These are phyloP conservation scores for Ceramica pisi DNA, from an alignment of 2,888 invertebrate species.

Conservation along the genomic window DNA sequence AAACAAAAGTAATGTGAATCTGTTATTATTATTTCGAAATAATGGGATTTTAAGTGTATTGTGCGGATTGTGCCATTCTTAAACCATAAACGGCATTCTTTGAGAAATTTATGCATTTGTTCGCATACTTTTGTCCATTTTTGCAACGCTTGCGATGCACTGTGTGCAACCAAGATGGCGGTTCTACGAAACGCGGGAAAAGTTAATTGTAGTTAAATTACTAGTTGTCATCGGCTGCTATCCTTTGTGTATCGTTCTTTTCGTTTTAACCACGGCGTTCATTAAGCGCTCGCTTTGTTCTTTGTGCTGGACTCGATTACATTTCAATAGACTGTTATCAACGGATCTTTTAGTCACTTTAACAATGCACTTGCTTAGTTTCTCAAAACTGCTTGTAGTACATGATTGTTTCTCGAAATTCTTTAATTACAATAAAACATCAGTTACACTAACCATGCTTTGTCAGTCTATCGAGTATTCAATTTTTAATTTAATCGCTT, in stretches of 20 bases:
- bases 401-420: not conserved
- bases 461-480: too few species aligned
- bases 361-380: conserved; percentile 7
- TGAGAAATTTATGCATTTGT: conserved; percentile 18
- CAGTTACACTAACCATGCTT: not conserved
- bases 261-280: conserved; percentile 40
- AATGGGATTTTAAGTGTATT: conserved; percentile 34
- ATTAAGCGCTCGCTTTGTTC: conserved; percentile 31
- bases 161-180: conserved; percentile 26
- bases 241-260: conserved; percentile 26
- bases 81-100: conserved; percentile 28
- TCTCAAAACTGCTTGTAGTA: not conserved
- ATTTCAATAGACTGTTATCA: conserved; percentile 33
- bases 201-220: conserved; percentile 31
- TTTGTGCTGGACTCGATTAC: conserved; percentile 37
- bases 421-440: not conserved
- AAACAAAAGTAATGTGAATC: conserved; percentile 14
- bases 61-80: conserved; percentile 29
- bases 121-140: conserved; percentile 8
- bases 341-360: conserved; percentile 24
- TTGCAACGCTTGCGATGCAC: conserved; percentile 12
- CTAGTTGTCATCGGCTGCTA: conserved; percentile 25
- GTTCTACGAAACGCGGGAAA: conserved; percentile 12
- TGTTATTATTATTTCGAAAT: conserved; percentile 23
- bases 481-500: too few species aligned